Evolutionary conservation across 1,140 invertebrate species (phyloP), one percentile per base, ranked within the genome.

Genomic region (Homalodisca vitripennis): DNA sequence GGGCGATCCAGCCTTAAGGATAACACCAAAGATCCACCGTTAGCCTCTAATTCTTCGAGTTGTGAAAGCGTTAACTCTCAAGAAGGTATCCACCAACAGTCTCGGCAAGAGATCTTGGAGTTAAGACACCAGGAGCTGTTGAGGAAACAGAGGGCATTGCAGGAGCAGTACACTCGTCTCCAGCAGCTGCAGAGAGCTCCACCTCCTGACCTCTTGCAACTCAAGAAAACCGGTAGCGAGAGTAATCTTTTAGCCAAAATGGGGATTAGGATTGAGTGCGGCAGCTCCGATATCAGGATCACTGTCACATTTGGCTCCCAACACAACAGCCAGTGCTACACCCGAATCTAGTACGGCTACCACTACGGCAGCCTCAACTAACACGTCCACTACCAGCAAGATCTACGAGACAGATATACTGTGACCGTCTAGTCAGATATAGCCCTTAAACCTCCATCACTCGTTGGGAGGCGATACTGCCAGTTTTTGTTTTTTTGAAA

Each of bases 321-420:
- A 75, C 17, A 78, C 53, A 41, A 82, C 80, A 1, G 79, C 78
- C 2, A 80, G 77, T 66, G 77, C 81, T 14, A 34, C 46, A 17
- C 41, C 47, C 22, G 77, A 76, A 1, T 73, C 26, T n/a, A 22
- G 32, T 30, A 6, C 1, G 22, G 3, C 75, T 6, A 76, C 78
- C 6, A 78, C 77, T 3, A 74, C 69, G 72, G 77, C 78, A n/a
- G 51, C 75, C 20, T 77, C 48, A 51, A 77, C 78, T 1, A 78
- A 78, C 6, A 77, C 72, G 29, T 77, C 79, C 31, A 81, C 84
- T 71, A 85, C 82, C n/a, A 89, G 85, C 77, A 91, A 92, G 79
- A 87, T 93, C 74, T 93, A 93, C 79, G 92, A 94, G 82, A 93
- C 92, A 74, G 92, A 94, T 78, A 94, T 94, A 84, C 89, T 94